A percentile compares a stretch with the other conserved stretches of the same genome.
phyloP scores from a whole-genome alignment of 2,888 invertebrate genomes.

The Sphaerophoria rueppellii region DNA sequence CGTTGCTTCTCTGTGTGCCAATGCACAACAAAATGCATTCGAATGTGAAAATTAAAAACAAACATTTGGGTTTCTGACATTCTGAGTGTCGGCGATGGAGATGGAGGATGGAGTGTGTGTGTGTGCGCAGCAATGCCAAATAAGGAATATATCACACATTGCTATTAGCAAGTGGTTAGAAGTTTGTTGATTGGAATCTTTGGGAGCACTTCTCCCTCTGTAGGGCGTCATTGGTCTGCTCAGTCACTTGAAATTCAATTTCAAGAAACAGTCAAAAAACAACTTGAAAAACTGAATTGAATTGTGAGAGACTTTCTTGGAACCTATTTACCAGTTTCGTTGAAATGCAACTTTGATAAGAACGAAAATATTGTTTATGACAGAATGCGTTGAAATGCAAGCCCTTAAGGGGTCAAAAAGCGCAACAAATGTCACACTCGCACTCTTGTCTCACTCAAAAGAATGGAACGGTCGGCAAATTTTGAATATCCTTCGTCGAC shows the following conservation, averaged over 20 bases:
- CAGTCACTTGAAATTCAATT: slow-evolving; percentile 44
- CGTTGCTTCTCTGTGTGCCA: background rate
- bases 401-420: slow-evolving; percentile 47
- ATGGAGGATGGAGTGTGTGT: background rate
- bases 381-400: background rate
- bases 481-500: slow-evolving; percentile 10
- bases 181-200: background rate
- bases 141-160: slow-evolving; percentile 70
- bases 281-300: slow-evolving; percentile 25
- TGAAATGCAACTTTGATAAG: slow-evolving; percentile 18
- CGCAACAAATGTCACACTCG: slow-evolving; percentile 62
- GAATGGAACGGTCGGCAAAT: background rate
- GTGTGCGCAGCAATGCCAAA: slow-evolving; percentile 52
- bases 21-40: slow-evolving; percentile 43
- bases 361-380: slow-evolving; percentile 35
- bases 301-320: slow-evolving; percentile 47
- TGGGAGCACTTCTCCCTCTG: background rate
- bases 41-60: slow-evolving; percentile 70
- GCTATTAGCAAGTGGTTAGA: slow-evolving; percentile 66
- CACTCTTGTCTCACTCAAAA: background rate
- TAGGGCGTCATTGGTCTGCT: background rate
- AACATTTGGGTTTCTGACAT: slow-evolving; percentile 56
- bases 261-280: slow-evolving; percentile 3
- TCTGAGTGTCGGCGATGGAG: background rate
- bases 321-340: slow-evolving; percentile 40